Evolutionary conservation across 2,113 vertebrate species (phyloP).

Genomic region (Salvelinus alpinus): DNA sequence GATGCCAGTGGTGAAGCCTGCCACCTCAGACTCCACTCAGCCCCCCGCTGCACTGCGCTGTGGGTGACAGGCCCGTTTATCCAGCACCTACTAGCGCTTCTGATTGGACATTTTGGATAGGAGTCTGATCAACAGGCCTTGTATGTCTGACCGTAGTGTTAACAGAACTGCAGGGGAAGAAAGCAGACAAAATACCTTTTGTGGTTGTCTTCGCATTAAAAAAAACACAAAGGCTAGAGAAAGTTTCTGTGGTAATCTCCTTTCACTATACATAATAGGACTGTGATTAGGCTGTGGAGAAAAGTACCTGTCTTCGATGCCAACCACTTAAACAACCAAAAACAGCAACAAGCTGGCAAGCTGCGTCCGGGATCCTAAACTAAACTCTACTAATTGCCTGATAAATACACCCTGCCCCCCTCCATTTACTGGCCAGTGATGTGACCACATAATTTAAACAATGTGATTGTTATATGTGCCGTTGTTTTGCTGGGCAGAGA

Average conservation of each 20-base stretch:
- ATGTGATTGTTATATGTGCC: slow-evolving; percentile 60
- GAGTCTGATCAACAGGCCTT: neutral
- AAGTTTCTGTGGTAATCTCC: slow-evolving; percentile 3
- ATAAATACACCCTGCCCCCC: slow-evolving; percentile 42
- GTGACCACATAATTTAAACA: slow-evolving; percentile 72
- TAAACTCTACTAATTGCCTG: slow-evolving; percentile 59
- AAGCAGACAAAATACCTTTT: slow-evolving; percentile 6
- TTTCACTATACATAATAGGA: slow-evolving; percentile 32
- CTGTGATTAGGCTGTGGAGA: slow-evolving; percentile 46
- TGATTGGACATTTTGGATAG: neutral
- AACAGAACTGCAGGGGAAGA: neutral
- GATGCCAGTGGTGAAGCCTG: slow-evolving; percentile 26
- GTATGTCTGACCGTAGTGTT: neutral
- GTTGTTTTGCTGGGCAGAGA: slow-evolving; percentile 72
- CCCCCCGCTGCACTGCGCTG: neutral
- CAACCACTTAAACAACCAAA: slow-evolving; percentile 43
- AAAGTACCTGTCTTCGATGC: slow-evolving; percentile 44
- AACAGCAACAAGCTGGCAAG: slow-evolving; percentile 34
- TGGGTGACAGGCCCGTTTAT: neutral
- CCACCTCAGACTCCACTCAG: slow-evolving; percentile 11
- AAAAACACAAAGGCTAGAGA: neutral
- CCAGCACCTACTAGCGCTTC: neutral
- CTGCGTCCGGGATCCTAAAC: slow-evolving; percentile 40
- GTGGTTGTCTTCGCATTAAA: neutral
- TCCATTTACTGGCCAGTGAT: slow-evolving; percentile 55